Conservation (phyloP, 2,888 invertebrate genomes). For the Cosmia pyralina region DNA sequence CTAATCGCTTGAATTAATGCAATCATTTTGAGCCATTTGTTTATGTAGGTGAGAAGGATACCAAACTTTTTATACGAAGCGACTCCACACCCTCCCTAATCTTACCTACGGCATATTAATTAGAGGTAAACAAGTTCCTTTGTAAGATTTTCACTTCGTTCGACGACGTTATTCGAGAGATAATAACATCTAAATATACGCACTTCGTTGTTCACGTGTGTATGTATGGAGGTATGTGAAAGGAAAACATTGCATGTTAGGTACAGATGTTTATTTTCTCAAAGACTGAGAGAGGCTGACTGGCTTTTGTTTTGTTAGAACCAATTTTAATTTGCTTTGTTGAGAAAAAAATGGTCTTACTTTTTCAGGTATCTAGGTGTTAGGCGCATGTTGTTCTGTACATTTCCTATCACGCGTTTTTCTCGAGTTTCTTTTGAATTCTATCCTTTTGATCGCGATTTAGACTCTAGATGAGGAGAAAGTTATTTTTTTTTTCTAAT, state of each 20-base stretch:
- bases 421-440: too few relatives aligned
- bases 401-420: too few relatives aligned
- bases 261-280: conserved; percentile 30
- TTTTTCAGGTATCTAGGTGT: neutral
- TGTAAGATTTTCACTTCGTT: conserved; percentile 83
- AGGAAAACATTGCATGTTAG: conserved; percentile 45
- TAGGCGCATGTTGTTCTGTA: too few relatives aligned
- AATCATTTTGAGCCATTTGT: too few relatives aligned
- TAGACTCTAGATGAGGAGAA: too few relatives aligned
- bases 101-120: conserved; percentile 84
- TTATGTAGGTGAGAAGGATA: neutral
- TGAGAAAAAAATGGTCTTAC: too few relatives aligned
- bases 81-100: conserved; percentile 65
- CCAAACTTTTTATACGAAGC: conserved; percentile 12
- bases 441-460: too few relatives aligned
- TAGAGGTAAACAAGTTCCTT: conserved; percentile 88
- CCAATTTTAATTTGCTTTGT: neutral
- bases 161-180: conserved; percentile 72
- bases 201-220: conserved; percentile 20
- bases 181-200: conserved; percentile 67
- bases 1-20: too few relatives aligned
- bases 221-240: conserved; percentile 19
- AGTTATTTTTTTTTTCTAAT: too few relatives aligned
- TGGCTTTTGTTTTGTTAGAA: conserved; percentile 28
- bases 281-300: conserved; percentile 8